phyloP scores from a whole-genome alignment of 2,113 vertebrate genomes.

The Anser brachyrhynchus region DNA sequence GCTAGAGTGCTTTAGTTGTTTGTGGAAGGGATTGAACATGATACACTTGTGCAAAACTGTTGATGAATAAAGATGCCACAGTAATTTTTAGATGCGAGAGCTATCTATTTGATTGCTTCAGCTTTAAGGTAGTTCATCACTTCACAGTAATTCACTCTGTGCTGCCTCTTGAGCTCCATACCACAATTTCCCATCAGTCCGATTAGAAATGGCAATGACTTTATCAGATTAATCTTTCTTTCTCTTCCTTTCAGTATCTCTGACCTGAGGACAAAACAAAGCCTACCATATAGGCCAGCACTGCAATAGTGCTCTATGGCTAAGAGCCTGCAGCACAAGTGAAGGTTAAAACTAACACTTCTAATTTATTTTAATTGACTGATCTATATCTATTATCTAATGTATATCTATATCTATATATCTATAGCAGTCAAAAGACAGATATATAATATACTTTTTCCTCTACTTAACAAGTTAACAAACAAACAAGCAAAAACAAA shows the following conservation, averaged over 20 bases:
- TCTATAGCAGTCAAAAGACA: not conserved
- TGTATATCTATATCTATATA: not conserved
- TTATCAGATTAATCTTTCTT: conserved; percentile 78
- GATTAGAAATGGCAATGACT: conserved; percentile 78
- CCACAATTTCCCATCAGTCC: conserved; percentile 79
- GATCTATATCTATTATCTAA: not conserved
- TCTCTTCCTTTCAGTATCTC: conserved; percentile 47
- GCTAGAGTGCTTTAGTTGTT: conserved; percentile 74
- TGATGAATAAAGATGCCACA: conserved; percentile 78
- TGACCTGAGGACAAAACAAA: conserved; percentile 60
- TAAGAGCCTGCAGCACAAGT: not conserved
- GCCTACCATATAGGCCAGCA: not conserved
- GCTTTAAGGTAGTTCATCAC: conserved; percentile 79
- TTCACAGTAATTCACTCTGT: conserved; percentile 77
- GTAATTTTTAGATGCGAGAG: conserved; percentile 80
- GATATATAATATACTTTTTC: not conserved
- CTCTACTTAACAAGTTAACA: not conserved
- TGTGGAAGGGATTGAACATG: conserved; percentile 27
- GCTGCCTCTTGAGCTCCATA: conserved; percentile 70
- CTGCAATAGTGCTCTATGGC: not conserved
- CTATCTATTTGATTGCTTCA: conserved; percentile 84
- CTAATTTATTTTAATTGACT: not conserved
- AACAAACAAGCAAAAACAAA: not conserved
- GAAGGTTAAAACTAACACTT: conserved; percentile 24
- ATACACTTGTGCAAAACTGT: conserved; percentile 67